Evolutionary conservation across 1,140 invertebrate genomes (phyloP).

Genomic region (Danaus plexippus): DNA sequence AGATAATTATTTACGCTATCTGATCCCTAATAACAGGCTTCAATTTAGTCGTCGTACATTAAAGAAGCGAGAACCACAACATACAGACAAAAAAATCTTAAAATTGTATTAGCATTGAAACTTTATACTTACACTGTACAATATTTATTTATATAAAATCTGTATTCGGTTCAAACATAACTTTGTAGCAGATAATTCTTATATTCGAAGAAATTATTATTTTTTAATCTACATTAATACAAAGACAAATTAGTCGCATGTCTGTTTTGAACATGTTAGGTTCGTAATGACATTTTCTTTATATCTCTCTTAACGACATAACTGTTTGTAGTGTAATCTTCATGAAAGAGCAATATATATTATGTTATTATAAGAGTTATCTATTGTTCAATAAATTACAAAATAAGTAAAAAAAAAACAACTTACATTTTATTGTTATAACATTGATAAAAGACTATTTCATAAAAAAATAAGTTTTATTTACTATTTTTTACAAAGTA

Average conservation of each 20-base stretch:
- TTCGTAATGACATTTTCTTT: conserved; percentile 22
- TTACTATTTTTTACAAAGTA: no score
- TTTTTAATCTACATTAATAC: no score
- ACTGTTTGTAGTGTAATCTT: conserved; percentile 31
- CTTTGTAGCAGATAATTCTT: no score
- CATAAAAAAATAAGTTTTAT: no score
- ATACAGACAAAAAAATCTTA: neutral
- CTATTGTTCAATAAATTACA: conserved; percentile 8
- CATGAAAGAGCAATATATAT: conserved; percentile 28
- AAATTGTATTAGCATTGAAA: neutral
- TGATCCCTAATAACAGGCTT: conserved; percentile 7
- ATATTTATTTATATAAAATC: no score
- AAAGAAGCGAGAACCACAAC: neutral
- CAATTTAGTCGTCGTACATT: neutral
- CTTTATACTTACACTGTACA: no score
- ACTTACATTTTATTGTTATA: no score
- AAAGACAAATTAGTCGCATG: no score
- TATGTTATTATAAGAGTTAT: conserved; percentile 19
- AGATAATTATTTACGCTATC: conserved; percentile 18
- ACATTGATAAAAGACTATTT: no score
- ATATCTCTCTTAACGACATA: conserved; percentile 29
- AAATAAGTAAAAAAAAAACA: no score
- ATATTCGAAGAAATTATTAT: no score
- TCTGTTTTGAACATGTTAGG: neutral
- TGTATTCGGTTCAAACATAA: no score